Conservation (phyloP, 2,113 vertebrate species). For the Ptilonorhynchus violaceus region DNA sequence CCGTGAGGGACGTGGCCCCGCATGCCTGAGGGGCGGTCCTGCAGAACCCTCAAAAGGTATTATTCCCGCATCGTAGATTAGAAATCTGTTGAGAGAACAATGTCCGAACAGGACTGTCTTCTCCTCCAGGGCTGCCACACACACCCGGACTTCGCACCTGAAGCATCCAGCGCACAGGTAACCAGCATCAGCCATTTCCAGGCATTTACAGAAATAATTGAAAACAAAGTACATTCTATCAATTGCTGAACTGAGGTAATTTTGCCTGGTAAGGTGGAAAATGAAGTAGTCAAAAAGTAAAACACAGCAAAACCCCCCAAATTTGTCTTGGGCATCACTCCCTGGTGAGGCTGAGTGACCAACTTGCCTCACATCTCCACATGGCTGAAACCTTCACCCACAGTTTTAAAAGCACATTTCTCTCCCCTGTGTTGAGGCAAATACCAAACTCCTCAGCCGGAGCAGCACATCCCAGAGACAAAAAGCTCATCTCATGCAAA, state of each 20-base stretch:
- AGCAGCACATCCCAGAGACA: not conserved
- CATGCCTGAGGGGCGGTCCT: not conserved
- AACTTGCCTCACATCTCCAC: not conserved
- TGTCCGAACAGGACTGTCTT: rapidly evolving
- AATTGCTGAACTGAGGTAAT: not conserved
- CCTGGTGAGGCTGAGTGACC: too few species aligned
- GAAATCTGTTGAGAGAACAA: rapidly evolving
- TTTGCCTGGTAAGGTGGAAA: not conserved
- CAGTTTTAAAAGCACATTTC: not conserved
- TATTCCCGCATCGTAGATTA: rapidly evolving
- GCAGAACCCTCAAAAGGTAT: rapidly evolving
- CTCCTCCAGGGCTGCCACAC: rapidly evolving
- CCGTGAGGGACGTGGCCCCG: too few species aligned
- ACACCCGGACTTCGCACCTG: too few species aligned
- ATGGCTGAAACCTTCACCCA: not conserved
- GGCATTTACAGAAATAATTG: not conserved
- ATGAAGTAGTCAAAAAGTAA: not conserved
- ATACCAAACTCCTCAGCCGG: not conserved
- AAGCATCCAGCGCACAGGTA: not conserved
- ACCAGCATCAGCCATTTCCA: not conserved
- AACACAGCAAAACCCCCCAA: rapidly evolving
- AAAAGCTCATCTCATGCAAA: not conserved
- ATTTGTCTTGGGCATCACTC: not conserved
- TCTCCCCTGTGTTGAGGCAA: not conserved
- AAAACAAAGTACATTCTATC: rapidly evolving